Conservation (phyloP, 2,888 invertebrate genomes). For the Drosophila neoperkinsi region DNA sequence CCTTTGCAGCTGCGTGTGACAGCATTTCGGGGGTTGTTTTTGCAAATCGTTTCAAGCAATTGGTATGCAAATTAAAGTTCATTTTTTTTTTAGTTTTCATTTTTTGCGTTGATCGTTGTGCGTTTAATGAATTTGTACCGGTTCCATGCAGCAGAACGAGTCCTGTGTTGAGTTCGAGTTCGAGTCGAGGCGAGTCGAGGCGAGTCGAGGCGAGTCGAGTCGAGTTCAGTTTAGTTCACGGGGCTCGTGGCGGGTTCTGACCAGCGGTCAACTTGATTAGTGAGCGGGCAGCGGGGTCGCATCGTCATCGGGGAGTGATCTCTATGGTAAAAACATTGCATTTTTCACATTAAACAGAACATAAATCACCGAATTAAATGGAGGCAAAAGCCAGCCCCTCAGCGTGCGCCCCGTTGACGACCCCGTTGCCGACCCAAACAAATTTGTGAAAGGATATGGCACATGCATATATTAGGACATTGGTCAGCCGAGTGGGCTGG, state of each 20-base stretch:
- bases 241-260: slow-evolving; percentile 44
- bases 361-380: slow-evolving; percentile 83
- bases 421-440: slow-evolving; percentile 52
- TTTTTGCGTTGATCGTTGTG: slow-evolving; percentile 60
- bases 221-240: slow-evolving; percentile 11
- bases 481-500: slow-evolving; percentile 68
- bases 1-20: slow-evolving; percentile 59
- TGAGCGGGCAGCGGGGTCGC: slow-evolving; percentile 64
- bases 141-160: slow-evolving; percentile 25
- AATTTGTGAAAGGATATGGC: slow-evolving; percentile 45
- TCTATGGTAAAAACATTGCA: slow-evolving; percentile 82
- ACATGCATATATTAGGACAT: slow-evolving; percentile 34
- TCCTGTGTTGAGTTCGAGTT: slow-evolving; percentile 8
- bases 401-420: slow-evolving; percentile 17
- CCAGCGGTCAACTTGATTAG: slow-evolving; percentile 84
- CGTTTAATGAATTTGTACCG: slow-evolving; percentile 77
- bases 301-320: slow-evolving; percentile 80
- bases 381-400: slow-evolving; percentile 50
- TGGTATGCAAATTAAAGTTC: slow-evolving; percentile 79
- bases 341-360: slow-evolving; percentile 83
- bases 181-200: not conserved
- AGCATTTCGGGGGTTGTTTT: slow-evolving; percentile 42
- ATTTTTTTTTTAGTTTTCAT: slow-evolving; percentile 33
- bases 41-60: slow-evolving; percentile 68
- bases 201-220: not conserved